A percentile compares a stretch with the other conserved stretches of the same genome.
Conservation (phyloP, 2,113 vertebrate genomes). For the Tachysurus fulvidraco region DNA sequence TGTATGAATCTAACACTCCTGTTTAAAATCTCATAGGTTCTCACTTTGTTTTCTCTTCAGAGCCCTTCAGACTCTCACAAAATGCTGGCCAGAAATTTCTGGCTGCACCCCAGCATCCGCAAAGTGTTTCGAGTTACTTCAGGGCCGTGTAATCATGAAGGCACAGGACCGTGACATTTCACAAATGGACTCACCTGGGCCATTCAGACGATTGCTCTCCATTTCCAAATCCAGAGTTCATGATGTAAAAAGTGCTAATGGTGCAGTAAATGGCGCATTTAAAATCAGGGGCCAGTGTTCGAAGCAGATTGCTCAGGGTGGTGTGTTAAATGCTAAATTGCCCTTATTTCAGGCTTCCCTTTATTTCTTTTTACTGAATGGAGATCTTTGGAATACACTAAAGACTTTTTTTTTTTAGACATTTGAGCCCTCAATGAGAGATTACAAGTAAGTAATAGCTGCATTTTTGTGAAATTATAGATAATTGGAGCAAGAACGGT, state of each 20-base stretch:
- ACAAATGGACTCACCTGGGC: constrained; percentile 23
- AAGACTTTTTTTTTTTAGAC: not conserved
- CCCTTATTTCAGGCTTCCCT: not conserved
- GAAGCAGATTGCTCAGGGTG: constrained; percentile 1
- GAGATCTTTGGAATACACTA: not conserved
- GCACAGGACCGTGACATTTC: constrained; percentile 24
- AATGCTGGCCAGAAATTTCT: constrained; percentile 11
- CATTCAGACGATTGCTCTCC: constrained; percentile 10
- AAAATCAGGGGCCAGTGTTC: not conserved
- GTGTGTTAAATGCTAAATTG: constrained; percentile 5
- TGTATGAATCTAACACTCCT: not conserved
- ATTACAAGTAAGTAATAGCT: not conserved
- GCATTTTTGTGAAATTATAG: not conserved
- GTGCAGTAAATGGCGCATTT: not conserved
- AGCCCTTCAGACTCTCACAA: not conserved
- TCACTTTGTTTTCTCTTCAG: not conserved
- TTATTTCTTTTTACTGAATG: not conserved
- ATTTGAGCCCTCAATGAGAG: not conserved
- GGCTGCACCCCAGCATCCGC: constrained; percentile 4
- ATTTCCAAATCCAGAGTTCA: constrained; percentile 28
- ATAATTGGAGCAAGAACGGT: not conserved
- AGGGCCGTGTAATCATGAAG: constrained; percentile 36
- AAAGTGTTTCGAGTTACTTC: constrained; percentile 2
- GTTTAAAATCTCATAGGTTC: not conserved
- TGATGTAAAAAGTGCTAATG: constrained; percentile 30